Base-by-base conservation (phyloP, 1,140 invertebrate species). In the Microplitis mediator region DNA sequence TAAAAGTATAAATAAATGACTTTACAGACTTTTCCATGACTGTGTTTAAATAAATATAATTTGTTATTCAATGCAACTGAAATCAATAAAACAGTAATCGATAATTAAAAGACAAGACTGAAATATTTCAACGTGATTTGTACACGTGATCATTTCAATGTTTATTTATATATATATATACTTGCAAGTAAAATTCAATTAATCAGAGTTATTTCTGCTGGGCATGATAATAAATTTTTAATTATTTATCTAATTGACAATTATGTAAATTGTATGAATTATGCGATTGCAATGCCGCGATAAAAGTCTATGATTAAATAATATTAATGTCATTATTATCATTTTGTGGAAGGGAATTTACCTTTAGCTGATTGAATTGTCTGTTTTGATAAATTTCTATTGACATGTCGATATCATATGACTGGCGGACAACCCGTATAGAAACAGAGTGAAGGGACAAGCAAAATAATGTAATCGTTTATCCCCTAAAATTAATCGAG, bases 91-190 rank as follows among this genome's bases (percentile, higher is more conserved):
- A 51, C 6, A 52, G 9, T 64, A 71, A 78, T 78, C 77, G 60
- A 78, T 78, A 79, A 79, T 76, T 71, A 70, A 74, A 76, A 23
- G 23, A 76, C 66, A 67, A 77, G 56, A 70, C 69, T 54, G 51
- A 64, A 50, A 23, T 23, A 9, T 39, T 61, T 61, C 73, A 79
- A 79, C 74, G 77, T 75, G 77, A 75, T 75, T n/a, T 50, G 14
- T 72, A 71, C 75, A 78, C 74, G 76, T 79, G 79, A 79, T 62
- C 56, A 23, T 23, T 23, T 58, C 50, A 6, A 9, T 23, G 56
- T 23, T 23, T 9, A 23, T 16, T 58, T 58, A 14, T 58, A 23
- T 23, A 23, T 23, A 23, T 58, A 58, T 58, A 58, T 58, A 58
- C 5, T 31, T 16, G 14, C 51, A 54, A 54, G 45, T 23, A 45